Percentiles rank a stretch among this genome's conserved stretches.
These are phyloP conservation scores for Drosophila neocordata DNA, from an alignment of 1,140 invertebrate species.

Conservation along the genomic window DNA sequence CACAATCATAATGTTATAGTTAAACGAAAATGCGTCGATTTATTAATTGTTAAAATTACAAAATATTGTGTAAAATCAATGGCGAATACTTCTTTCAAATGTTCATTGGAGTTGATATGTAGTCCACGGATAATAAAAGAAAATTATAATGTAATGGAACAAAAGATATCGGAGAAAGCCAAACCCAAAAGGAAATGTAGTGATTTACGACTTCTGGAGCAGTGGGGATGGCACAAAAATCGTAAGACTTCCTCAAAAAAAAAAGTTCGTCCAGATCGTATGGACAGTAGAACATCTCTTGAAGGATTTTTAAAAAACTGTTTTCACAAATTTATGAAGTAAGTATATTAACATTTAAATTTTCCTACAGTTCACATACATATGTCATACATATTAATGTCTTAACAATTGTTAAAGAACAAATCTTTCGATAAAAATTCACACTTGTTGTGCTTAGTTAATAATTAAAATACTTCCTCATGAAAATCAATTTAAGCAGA, in stretches of 20 bases:
- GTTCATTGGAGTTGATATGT: not conserved
- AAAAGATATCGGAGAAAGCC: constrained; percentile 82
- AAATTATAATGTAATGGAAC: not conserved
- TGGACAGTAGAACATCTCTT: constrained; percentile 86
- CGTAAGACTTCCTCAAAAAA: constrained; percentile 86
- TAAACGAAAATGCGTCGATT: not conserved
- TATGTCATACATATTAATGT: too few species aligned
- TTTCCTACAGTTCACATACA: too few species aligned
- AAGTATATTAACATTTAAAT: too few species aligned
- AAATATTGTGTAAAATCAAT: not conserved
- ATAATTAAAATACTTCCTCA: too few species aligned
- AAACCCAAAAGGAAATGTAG: constrained; percentile 87
- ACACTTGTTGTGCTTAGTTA: too few species aligned
- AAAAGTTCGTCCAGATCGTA: constrained; percentile 84
- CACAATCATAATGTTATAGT: not conserved
- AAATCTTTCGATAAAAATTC: too few species aligned
- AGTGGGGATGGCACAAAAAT: constrained; percentile 90
- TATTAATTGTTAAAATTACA: not conserved
- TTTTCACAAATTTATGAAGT: constrained; percentile 85
- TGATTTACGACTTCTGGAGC: constrained; percentile 87
- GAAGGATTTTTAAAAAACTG: constrained; percentile 86
- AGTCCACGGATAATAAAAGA: not conserved
- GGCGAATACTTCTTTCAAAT: not conserved
- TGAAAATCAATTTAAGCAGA: too few species aligned
- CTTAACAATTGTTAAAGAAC: too few species aligned